Percentiles rank a stretch among this genome's conserved stretches.
These are phyloP conservation scores for Seira sanloemensis DNA, from an alignment of 2,888 invertebrate genomes.

Conservation along the genomic window DNA sequence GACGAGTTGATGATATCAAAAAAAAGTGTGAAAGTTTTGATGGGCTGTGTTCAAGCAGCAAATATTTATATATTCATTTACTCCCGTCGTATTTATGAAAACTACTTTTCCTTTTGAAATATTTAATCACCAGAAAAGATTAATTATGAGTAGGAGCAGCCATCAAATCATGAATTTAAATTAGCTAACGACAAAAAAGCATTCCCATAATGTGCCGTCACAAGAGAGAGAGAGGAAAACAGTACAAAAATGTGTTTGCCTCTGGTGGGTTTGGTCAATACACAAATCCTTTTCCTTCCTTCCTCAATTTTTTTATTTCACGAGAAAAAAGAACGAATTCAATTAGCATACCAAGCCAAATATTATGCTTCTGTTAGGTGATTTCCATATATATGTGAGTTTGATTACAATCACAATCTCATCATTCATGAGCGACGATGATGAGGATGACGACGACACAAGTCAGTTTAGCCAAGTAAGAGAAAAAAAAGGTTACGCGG, in stretches of 20 bases:
- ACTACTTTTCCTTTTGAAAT: background rate
- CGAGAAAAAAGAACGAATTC: conserved; percentile 38
- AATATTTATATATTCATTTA: background rate
- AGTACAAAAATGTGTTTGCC: background rate
- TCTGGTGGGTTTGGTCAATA: conserved; percentile 3
- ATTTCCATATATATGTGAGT: conserved; percentile 8
- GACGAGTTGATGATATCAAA: too few relatives aligned
- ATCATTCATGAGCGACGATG: background rate
- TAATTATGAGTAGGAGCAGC: background rate
- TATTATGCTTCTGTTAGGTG: background rate
- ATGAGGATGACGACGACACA: conserved; percentile 50
- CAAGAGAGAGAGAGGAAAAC: background rate
- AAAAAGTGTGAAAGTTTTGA: conserved; percentile 12
- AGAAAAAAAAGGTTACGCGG: conserved; percentile 32
- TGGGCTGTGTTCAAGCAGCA: background rate
- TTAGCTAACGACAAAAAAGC: background rate
- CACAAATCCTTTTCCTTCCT: conserved; percentile 44
- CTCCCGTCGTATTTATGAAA: background rate
- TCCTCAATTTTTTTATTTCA: conserved; percentile 42
- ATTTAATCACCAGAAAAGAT: background rate
- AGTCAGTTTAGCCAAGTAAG: conserved; percentile 37
- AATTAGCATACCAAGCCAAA: conserved; percentile 50
- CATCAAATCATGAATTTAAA: conserved; percentile 9
- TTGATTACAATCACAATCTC: conserved; percentile 6
- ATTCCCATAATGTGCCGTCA: background rate